Evolutionary conservation across 1,140 invertebrate genomes (phyloP), one percentile per base, ranked within the genome.

Genomic region (Hylyphantes graminicola): DNA sequence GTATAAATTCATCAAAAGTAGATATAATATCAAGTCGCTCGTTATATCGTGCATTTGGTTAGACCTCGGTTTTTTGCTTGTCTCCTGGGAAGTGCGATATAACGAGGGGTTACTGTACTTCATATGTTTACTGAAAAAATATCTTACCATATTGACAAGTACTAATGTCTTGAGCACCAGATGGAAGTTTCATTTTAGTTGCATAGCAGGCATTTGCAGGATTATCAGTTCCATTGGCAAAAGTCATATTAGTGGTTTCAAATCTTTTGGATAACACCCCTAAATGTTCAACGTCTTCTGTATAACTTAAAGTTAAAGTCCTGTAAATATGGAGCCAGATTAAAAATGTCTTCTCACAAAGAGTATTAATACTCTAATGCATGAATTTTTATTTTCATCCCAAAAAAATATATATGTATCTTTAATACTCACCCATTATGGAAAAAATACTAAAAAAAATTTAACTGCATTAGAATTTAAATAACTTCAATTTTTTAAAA

Each of bases 191-290:
- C 57, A 73, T 85, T 55, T 61, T 50, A 17, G 83, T 79, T n/a
- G 17, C 70, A 78, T 79, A 85, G 35, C 83, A 85, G 64, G 55
- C 50, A 76, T 85, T 85, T 7, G 48, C 67, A 55, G 83, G 83
- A 65, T 85, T 85, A 6, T 73, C 5, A 12, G 75, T 85, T 57
- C 83, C 83, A 79, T 85, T 85, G 10, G 83, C 83, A 55, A 85
- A 70, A 19, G 82, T 85, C 65, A 76, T 68, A 70, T 85, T 77
- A 15, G 65, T 79, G n/a, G 83, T 53, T 57, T 68, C 65, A 19
- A 85, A 85, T 64, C 83, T 54, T 53, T 51, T 72, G 12, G 70
- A 73, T n/a, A 15, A 50, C 19, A 85, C 76, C n/a, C 83, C 83
- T 50, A 73, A 59, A 51, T 85, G 74, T 15, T 85, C 68, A 73